Evolutionary conservation across 2,888 invertebrate species (phyloP).

Genomic region (Diachrysia chrysitis): DNA sequence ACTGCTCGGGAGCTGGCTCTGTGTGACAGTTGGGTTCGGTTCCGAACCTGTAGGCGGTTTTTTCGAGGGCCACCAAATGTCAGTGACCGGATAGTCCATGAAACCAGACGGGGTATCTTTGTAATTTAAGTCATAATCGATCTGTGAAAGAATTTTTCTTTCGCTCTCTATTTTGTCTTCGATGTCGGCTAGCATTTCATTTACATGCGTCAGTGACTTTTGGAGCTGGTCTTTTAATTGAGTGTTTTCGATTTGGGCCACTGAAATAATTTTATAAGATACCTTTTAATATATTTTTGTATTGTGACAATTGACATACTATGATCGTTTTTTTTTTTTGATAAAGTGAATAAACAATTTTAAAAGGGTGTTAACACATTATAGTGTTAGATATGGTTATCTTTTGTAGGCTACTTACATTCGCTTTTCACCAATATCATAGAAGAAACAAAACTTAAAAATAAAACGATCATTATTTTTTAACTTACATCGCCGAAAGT

Average conservation of each 20-base stretch:
- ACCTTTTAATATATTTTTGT: background rate
- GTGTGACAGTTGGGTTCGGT: background rate
- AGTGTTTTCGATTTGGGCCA: background rate
- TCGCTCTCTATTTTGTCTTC: slow-evolving; percentile 19
- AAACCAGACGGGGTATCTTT: background rate
- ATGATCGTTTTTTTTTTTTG: background rate
- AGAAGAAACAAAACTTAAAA: slow-evolving; percentile 8
- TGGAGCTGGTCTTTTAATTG: slow-evolving; percentile 12
- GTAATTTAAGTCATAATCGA: slow-evolving; percentile 5
- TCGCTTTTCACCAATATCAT: background rate
- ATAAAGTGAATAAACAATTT: background rate
- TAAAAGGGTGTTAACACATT: background rate
- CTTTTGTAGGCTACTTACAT: slow-evolving; percentile 28
- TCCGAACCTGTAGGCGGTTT: background rate
- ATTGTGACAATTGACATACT: background rate
- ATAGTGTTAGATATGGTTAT: too few species aligned
- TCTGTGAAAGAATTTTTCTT: slow-evolving; percentile 11
- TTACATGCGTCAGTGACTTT: slow-evolving; percentile 14
- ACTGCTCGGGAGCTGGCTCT: background rate
- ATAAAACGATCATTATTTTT: slow-evolving; percentile 19
- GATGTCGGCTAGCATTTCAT: slow-evolving; percentile 16
- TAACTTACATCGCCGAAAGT: slow-evolving; percentile 16
- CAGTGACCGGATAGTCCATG: slow-evolving; percentile 12
- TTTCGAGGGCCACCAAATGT: slow-evolving; percentile 9
- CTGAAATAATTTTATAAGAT: background rate